Evolutionary conservation across 35 echinoderm and acorn worm species (phyloP).

Genomic region (Ophioderma brevispina): DNA sequence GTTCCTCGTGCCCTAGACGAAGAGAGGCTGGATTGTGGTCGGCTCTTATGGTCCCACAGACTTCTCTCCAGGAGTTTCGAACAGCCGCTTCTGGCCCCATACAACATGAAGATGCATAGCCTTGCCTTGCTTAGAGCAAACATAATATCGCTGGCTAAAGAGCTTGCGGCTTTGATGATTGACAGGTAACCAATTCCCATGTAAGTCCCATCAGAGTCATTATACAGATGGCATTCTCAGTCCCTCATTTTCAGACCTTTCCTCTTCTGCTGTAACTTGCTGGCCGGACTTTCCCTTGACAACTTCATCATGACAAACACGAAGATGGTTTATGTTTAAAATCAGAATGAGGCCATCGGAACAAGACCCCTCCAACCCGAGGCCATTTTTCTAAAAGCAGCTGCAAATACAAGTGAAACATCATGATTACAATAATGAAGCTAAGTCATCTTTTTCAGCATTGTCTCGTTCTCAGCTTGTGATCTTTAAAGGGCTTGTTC

Average conservation of each 20-base stretch:
- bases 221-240: constrained; percentile 32
- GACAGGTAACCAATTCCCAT: constrained; percentile 29
- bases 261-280: not conserved
- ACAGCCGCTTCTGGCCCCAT: constrained; percentile 23
- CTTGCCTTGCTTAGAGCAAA: constrained; percentile 33
- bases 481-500: no score
- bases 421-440: no score
- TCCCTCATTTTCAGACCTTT: not conserved
- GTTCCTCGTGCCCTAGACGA: no score
- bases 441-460: no score
- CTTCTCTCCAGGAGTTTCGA: not conserved
- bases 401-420: not conserved
- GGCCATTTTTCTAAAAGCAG: constrained; percentile 23
- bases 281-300: not conserved
- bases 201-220: constrained; percentile 31
- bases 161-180: not conserved
- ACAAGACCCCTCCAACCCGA: constrained; percentile 20
- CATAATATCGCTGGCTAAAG: constrained; percentile 1
- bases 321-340: constrained; percentile 31
- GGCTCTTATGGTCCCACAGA: not conserved
- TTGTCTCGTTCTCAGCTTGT: no score
- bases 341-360: constrained; percentile 6
- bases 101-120: constrained; percentile 43
- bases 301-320: constrained; percentile 6
- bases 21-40: not conserved